phyloP scores from a whole-genome alignment of 2,113 vertebrate species.

The Microcebus murinus region DNA sequence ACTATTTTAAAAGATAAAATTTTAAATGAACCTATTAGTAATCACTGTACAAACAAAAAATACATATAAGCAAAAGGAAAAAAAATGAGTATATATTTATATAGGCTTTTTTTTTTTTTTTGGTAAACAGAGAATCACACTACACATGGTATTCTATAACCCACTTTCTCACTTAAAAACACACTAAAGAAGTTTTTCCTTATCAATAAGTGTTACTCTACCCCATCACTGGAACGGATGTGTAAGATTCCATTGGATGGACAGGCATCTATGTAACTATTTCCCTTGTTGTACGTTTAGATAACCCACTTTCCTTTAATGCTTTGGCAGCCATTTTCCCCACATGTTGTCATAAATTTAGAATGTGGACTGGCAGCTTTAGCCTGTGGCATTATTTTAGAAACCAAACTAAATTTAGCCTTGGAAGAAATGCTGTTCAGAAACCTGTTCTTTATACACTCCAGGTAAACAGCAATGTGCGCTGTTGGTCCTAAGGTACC shows the following conservation, averaged over 20 bases:
- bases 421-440: not conserved
- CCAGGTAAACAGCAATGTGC: not conserved
- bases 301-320: not conserved
- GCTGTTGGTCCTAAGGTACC: not conserved
- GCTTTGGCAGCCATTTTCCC: not conserved
- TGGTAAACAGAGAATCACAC: not conserved
- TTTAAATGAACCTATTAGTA: not conserved
- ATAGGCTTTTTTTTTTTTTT: not conserved
- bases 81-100: not conserved
- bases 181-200: not conserved
- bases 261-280: not conserved
- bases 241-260: too few relatives aligned
- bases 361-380: not conserved
- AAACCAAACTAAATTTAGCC: constrained; percentile 17
- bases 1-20: not conserved
- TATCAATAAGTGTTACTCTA: not conserved
- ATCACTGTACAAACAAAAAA: not conserved
- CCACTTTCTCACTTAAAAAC: not conserved
- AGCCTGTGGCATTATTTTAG: not conserved
- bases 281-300: not conserved
- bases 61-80: not conserved
- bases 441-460: not conserved
- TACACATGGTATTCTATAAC: not conserved
- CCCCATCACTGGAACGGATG: not conserved
- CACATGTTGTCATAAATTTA: constrained; percentile 53